A percentile compares a stretch with the other conserved stretches of the same genome.
phyloP scores from a whole-genome alignment of 2,113 vertebrate genomes.

The Triplophysa rosa region DNA sequence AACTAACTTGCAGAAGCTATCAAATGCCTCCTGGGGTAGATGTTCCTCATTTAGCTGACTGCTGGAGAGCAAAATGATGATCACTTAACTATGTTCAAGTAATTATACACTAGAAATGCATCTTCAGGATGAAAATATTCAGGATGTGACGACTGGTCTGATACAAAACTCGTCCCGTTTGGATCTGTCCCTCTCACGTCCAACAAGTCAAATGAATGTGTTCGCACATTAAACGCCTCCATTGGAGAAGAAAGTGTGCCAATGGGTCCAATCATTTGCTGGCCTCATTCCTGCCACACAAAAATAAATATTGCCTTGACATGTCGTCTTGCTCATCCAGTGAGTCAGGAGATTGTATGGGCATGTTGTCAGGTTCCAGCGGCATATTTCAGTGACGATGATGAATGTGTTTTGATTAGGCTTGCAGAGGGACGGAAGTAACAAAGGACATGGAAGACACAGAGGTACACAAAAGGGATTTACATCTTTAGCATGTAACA shows the following conservation, averaged over 20 bases:
- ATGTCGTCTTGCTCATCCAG: constrained; percentile 18
- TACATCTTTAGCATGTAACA: background rate
- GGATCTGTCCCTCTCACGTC: background rate
- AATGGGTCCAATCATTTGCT: background rate
- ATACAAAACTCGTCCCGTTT: background rate
- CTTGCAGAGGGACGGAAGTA: constrained; percentile 1
- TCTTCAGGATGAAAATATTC: background rate
- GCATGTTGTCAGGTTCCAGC: constrained; percentile 36
- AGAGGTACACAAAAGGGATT: background rate
- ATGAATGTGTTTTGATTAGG: constrained; percentile 50
- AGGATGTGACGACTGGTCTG: background rate
- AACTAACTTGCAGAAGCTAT: constrained; percentile 21
- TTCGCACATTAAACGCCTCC: background rate
- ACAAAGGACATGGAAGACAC: background rate
- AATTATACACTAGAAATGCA: constrained; percentile 6
- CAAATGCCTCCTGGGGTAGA: constrained; percentile 15
- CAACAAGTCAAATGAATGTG: background rate
- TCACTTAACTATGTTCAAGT: constrained; percentile 8
- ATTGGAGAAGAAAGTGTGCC: background rate
- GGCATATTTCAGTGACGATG: constrained; percentile 16
- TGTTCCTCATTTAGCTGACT: background rate
- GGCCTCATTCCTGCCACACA: background rate
- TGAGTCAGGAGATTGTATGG: constrained; percentile 41
- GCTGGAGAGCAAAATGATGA: constrained; percentile 5
- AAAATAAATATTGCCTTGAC: constrained; percentile 49